phyloP scores from a whole-genome alignment of 2,888 invertebrate species.

The Nomada ferruginata region DNA sequence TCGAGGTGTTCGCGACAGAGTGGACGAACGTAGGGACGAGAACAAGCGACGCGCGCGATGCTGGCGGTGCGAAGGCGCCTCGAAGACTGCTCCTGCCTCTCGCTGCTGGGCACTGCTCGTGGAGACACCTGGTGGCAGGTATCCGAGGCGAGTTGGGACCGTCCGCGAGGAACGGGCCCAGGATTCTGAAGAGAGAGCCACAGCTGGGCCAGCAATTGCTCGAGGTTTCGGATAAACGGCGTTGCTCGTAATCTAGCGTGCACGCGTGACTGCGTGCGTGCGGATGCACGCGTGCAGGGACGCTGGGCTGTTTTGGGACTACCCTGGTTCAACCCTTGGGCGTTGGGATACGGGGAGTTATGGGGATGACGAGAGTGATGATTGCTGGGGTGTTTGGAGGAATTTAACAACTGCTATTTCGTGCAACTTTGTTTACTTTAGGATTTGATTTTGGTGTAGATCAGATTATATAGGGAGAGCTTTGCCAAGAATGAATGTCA shows the following conservation, averaged over 20 bases:
- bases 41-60: conserved; percentile 85
- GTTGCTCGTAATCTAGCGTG: conserved; percentile 61
- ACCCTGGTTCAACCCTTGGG: conserved; percentile 23
- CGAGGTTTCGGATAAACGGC: conserved; percentile 62
- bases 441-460: no score
- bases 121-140: conserved; percentile 87
- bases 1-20: conserved; percentile 23
- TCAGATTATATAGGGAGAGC: no score
- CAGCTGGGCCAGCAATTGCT: conserved; percentile 66
- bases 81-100: conserved; percentile 88
- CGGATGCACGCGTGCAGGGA: conserved; percentile 80
- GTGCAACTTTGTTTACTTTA: no score
- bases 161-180: conserved; percentile 67
- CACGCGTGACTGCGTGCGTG: conserved; percentile 81
- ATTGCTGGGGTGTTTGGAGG: no score
- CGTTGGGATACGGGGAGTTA: background rate
- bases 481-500: no score
- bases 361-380: no score
- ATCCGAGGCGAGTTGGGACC: conserved; percentile 73
- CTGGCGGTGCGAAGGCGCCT: conserved; percentile 88
- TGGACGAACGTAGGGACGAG: conserved; percentile 63
- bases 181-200: conserved; percentile 65
- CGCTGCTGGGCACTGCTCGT: conserved; percentile 87
- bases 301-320: conserved; percentile 50
- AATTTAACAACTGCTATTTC: no score